Evolutionary conservation across 2,797 vertebrate species (phyloP), one percentile per base, ranked within the genome.

Genomic region (Poliocrania exsul): DNA sequence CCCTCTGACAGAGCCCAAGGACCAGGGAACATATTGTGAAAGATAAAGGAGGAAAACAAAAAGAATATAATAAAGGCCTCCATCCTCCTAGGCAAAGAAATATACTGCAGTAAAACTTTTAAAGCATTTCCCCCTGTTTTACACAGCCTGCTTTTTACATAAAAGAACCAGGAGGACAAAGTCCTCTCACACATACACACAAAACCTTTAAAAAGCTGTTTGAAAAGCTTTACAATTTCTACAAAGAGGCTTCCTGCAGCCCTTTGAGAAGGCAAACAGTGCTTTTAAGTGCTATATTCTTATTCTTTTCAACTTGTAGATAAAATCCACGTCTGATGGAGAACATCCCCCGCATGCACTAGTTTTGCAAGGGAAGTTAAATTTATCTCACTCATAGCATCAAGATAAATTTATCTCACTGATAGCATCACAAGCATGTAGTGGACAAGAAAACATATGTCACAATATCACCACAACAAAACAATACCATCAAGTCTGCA

Each of bases 161-260:
- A 94, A 97, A 96, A 88, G 37, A 92, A 88, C 46, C 21, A 47
- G 62, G 65, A 93, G 86, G 71, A 95, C 74, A 90, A 95, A 95
- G 92, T 84, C 88, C 67, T 78, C 84, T 38, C 53, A 81, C 33
- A 5, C 50, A 20, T 37, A 65, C 71, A 81, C 70, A 74, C 49
- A 90, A 79, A 94, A 94, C 66, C 62, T 88, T 91, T 95, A 88
- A 91, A 93, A 85, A 86, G 33, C 33, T 90, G 51, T 96, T 96
- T 95, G 93, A 97, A 98, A 95, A 96, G 89, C 90, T 91, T 93
- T 80, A 95, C 72, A 94, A 28, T 95, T 96, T 97, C 92, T 94
- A 93, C 81, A 96, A 95, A 97, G 73, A 97, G 95, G 62, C 88
- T 86, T 96, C 95, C 89, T 87, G 87, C 90, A 91, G 90, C 70